These are phyloP conservation scores for Chaenogobius annularis DNA, from an alignment of 2,113 vertebrate species.

Conservation along the genomic window DNA sequence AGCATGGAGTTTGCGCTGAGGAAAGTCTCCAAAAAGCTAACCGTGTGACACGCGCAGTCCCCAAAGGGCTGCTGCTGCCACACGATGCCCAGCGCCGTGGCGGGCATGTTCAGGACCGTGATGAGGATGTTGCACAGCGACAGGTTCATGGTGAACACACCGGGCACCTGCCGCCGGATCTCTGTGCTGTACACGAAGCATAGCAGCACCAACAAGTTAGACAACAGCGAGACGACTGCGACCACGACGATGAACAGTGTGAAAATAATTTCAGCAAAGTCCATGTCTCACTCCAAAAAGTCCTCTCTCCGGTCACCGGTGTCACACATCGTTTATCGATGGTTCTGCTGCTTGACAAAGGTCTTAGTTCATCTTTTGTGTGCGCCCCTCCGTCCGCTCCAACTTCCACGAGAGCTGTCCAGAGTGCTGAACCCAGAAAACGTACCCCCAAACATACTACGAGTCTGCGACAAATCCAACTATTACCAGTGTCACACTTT, in stretches of 20 bases:
- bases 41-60: slow-evolving; percentile 77
- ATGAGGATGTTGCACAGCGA: slow-evolving; percentile 86
- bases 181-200: slow-evolving; percentile 83
- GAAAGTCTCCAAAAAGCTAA: slow-evolving; percentile 85
- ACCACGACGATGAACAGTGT: slow-evolving; percentile 81
- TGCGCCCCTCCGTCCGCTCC: slow-evolving; percentile 38
- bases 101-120: slow-evolving; percentile 82
- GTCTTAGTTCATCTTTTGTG: slow-evolving; percentile 35
- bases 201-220: slow-evolving; percentile 84
- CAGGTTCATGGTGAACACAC: slow-evolving; percentile 83
- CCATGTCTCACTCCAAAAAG: slow-evolving; percentile 80
- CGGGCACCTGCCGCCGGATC: slow-evolving; percentile 83
- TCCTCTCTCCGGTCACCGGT: slow-evolving; percentile 11
- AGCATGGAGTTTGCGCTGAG: slow-evolving; percentile 83
- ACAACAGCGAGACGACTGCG: slow-evolving; percentile 80
- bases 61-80: slow-evolving; percentile 78
- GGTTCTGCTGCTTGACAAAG: not conserved
- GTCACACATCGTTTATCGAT: not conserved
- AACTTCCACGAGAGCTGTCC: slow-evolving; percentile 77
- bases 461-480: not conserved
- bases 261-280: slow-evolving; percentile 80
- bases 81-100: slow-evolving; percentile 79
- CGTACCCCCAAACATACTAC: slow-evolving; percentile 17
- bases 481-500: not conserved
- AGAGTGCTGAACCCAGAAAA: slow-evolving; percentile 77